Conservation (phyloP, 2,888 invertebrate genomes). For the Leptothorax acervorum region DNA sequence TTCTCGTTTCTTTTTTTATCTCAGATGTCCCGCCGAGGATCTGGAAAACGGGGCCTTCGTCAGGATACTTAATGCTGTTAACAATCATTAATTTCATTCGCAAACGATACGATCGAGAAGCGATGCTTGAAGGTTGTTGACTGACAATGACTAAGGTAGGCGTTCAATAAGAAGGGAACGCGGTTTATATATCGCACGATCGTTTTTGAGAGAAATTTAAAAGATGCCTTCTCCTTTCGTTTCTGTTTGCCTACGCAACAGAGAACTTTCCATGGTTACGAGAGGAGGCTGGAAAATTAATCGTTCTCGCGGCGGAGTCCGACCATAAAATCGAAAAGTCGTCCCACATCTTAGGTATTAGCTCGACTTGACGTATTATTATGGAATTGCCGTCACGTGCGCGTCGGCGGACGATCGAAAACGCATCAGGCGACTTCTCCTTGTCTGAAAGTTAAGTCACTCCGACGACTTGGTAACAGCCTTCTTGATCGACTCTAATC, state of each 20-base stretch:
- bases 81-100: background rate
- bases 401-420: constrained; percentile 77
- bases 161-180: background rate
- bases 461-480: constrained; percentile 76
- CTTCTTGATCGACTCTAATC: constrained; percentile 76
- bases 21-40: constrained; percentile 13
- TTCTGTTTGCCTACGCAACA: constrained; percentile 4
- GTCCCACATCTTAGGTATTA: constrained; percentile 61
- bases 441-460: constrained; percentile 72
- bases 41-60: background rate
- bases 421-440: constrained; percentile 75
- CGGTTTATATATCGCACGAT: background rate
- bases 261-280: background rate
- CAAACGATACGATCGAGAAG: background rate
- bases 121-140: background rate
- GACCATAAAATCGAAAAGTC: constrained; percentile 68
- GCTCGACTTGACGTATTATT: constrained; percentile 72
- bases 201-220: background rate
- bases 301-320: constrained; percentile 52
- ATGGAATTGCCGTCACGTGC: constrained; percentile 76
- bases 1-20: constrained; percentile 10
- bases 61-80: background rate
- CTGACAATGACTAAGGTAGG: background rate
- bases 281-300: constrained; percentile 64
- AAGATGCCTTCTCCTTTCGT: background rate